phyloP scores from a whole-genome alignment of 2,888 invertebrate genomes.

The Nebria brevicollis region DNA sequence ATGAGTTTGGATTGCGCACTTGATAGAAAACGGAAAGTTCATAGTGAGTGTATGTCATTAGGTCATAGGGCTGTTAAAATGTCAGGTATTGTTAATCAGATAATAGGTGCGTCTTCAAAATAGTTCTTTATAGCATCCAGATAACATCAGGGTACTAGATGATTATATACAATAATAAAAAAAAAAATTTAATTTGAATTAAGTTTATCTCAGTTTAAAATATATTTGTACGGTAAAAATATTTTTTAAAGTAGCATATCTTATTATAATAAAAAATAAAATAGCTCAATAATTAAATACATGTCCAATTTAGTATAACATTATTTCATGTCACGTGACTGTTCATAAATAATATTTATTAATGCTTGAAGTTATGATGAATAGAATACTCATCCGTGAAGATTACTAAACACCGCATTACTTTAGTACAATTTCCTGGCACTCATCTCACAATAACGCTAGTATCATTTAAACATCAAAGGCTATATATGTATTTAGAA shows the following conservation, averaged over 20 bases:
- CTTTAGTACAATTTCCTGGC: background rate
- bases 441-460: background rate
- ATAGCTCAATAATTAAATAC: background rate
- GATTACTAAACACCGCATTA: background rate
- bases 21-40: conserved; percentile 16
- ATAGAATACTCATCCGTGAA: background rate
- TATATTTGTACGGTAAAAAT: too few relatives aligned
- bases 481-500: too few relatives aligned
- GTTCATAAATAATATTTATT: background rate
- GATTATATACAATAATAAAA: too few relatives aligned
- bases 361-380: background rate
- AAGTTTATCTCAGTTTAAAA: too few relatives aligned
- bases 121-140: background rate
- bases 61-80: conserved; percentile 19
- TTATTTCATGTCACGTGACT: background rate
- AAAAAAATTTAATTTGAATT: too few relatives aligned
- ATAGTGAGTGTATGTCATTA: conserved; percentile 12
- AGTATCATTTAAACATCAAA: background rate
- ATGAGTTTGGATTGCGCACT: background rate
- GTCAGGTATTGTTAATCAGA: conserved; percentile 26
- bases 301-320: background rate
- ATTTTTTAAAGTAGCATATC: too few relatives aligned
- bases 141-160: background rate
- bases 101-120: conserved; percentile 20
- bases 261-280: background rate